phyloP scores from a whole-genome alignment of 2,797 vertebrate genomes.

The Triplophysa bombifrons region DNA sequence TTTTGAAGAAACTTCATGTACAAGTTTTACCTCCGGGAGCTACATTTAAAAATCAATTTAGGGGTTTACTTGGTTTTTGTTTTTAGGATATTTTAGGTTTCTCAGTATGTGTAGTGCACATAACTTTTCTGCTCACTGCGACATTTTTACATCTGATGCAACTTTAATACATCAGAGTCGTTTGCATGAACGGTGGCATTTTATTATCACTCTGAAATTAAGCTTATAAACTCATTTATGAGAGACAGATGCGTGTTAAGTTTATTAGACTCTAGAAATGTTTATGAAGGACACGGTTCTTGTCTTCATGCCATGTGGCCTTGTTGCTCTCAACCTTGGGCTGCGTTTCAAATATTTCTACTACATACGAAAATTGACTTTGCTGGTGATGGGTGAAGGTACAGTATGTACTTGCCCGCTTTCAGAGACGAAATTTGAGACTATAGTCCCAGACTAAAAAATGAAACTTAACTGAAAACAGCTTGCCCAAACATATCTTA shows the following conservation, averaged over 20 bases:
- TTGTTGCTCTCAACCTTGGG: not conserved
- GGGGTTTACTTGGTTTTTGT: too few relatives aligned
- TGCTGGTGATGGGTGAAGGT: not conserved
- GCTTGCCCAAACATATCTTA: too few relatives aligned
- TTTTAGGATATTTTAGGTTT: not conserved
- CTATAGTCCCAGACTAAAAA: too few relatives aligned
- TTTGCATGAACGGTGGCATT: constrained; percentile 65
- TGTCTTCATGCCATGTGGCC: not conserved
- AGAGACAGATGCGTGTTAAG: constrained; percentile 65
- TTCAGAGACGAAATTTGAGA: too few relatives aligned
- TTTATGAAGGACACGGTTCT: constrained; percentile 15
- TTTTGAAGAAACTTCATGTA: too few relatives aligned
- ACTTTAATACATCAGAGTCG: constrained; percentile 4
- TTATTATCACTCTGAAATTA: constrained; percentile 69
- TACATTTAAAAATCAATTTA: too few relatives aligned
- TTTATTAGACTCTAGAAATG: constrained; percentile 64
- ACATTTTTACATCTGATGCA: constrained; percentile 2
- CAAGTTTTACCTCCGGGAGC: too few relatives aligned
- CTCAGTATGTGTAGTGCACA: not conserved
- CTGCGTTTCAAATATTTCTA: not conserved
- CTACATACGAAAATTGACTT: not conserved
- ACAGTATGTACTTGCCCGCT: not conserved
- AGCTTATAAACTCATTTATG: constrained; percentile 63
- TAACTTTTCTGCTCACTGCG: not conserved
- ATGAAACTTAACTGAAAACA: too few relatives aligned